These are phyloP conservation scores for Troides oblongomaculatus DNA, from an alignment of 2,888 invertebrate genomes.

Conservation along the genomic window DNA sequence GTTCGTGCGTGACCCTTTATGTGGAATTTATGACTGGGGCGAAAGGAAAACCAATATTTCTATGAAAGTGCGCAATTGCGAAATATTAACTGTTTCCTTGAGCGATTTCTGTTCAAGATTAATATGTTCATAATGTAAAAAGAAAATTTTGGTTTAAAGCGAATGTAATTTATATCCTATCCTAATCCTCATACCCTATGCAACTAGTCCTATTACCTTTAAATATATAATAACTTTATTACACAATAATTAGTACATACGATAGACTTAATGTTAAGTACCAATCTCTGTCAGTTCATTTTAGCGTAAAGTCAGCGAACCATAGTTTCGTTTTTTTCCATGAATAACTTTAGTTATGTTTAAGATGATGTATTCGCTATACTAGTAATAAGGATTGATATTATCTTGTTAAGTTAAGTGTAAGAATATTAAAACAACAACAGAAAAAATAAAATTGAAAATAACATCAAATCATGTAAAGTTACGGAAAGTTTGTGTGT, in stretches of 20 bases:
- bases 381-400: too few relatives aligned
- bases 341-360: too few relatives aligned
- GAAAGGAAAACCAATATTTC: constrained; percentile 53
- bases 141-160: background rate
- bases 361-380: too few relatives aligned
- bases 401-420: too few relatives aligned
- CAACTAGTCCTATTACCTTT: too few relatives aligned
- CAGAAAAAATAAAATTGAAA: background rate
- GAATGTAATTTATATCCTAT: background rate
- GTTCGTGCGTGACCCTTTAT: constrained; percentile 68
- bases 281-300: too few relatives aligned
- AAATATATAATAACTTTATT: too few relatives aligned
- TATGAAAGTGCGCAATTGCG: constrained; percentile 49
- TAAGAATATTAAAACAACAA: background rate
- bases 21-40: constrained; percentile 71
- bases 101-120: background rate
- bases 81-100: constrained; percentile 30
- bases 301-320: too few relatives aligned
- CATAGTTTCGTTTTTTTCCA: too few relatives aligned
- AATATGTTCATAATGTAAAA: background rate
- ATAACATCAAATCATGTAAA: background rate
- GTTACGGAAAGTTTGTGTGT: background rate
- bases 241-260: too few relatives aligned
- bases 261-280: too few relatives aligned
- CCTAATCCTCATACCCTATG: too few relatives aligned